Evolutionary conservation across 2,888 invertebrate species (phyloP).

Genomic region (Dexiosoma caninum): DNA sequence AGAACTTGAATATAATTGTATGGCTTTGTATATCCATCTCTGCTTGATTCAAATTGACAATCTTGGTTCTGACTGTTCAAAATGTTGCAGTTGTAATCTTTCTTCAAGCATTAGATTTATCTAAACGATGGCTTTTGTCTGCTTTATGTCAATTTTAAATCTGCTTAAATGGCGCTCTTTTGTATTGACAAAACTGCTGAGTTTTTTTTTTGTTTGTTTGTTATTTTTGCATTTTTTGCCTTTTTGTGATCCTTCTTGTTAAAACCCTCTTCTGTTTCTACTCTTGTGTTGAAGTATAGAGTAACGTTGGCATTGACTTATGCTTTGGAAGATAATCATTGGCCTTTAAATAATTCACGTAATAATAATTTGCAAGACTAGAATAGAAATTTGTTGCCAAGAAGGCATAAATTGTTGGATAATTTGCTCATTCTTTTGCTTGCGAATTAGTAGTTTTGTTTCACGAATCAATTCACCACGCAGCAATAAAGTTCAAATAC

Average conservation of each 20-base stretch:
- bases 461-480: no score
- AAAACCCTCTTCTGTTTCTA: neutral
- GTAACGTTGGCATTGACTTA: neutral
- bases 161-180: constrained; percentile 69
- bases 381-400: no score
- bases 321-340: no score
- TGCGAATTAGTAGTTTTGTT: no score
- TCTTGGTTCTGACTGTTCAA: constrained; percentile 44
- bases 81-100: constrained; percentile 36
- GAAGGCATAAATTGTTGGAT: no score
- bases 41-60: constrained; percentile 39
- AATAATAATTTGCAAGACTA: no score
- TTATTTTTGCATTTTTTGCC: no score
- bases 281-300: neutral
- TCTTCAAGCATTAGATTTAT: constrained; percentile 65
- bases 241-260: neutral
- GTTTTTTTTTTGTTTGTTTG: no score
- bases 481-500: no score
- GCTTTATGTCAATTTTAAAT: constrained; percentile 70
- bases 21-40: constrained; percentile 18
- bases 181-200: constrained; percentile 50
- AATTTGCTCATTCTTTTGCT: no score
- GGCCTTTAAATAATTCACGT: no score
- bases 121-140: constrained; percentile 70
- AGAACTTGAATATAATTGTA: no score